phyloP scores from a whole-genome alignment of 1,140 invertebrate species.

The Lordiphosa mommai region DNA sequence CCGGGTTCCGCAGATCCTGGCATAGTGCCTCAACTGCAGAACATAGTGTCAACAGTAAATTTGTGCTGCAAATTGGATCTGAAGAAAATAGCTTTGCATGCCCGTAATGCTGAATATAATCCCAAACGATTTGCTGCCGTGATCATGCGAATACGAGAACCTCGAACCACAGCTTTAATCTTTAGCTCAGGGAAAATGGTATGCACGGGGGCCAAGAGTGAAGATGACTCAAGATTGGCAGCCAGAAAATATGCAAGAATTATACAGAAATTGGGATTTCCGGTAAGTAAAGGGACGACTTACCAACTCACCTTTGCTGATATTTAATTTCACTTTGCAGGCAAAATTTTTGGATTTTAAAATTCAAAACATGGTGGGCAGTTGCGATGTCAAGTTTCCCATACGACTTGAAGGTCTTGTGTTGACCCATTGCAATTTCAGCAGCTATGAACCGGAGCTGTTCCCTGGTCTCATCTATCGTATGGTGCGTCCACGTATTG shows the following conservation, averaged over 20 bases:
- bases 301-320: neutral
- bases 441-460: slow-evolving; percentile 95
- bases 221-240: slow-evolving; percentile 97
- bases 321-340: slow-evolving; percentile 81
- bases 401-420: slow-evolving; percentile 98
- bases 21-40: slow-evolving; percentile 96
- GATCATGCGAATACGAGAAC: slow-evolving; percentile 99
- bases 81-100: slow-evolving; percentile 98
- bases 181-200: slow-evolving; percentile 99
- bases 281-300: slow-evolving; percentile 81
- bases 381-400: slow-evolving; percentile 99
- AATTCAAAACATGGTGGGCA: slow-evolving; percentile 99
- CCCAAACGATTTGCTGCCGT: slow-evolving; percentile 99
- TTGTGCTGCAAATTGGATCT: slow-evolving; percentile 96
- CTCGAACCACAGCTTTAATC: slow-evolving; percentile 98
- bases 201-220: slow-evolving; percentile 99
- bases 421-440: slow-evolving; percentile 98
- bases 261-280: slow-evolving; percentile 98
- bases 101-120: slow-evolving; percentile 99
- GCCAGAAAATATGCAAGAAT: slow-evolving; percentile 99
- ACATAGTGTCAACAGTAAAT: slow-evolving; percentile 99
- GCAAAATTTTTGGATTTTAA: slow-evolving; percentile 99
- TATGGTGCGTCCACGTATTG: slow-evolving; percentile 99
- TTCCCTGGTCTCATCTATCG: slow-evolving; percentile 99
- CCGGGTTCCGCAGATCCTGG: slow-evolving; percentile 96